phyloP scores from a whole-genome alignment of 2,797 vertebrate species.

The Macrochelys suwanniensis region DNA sequence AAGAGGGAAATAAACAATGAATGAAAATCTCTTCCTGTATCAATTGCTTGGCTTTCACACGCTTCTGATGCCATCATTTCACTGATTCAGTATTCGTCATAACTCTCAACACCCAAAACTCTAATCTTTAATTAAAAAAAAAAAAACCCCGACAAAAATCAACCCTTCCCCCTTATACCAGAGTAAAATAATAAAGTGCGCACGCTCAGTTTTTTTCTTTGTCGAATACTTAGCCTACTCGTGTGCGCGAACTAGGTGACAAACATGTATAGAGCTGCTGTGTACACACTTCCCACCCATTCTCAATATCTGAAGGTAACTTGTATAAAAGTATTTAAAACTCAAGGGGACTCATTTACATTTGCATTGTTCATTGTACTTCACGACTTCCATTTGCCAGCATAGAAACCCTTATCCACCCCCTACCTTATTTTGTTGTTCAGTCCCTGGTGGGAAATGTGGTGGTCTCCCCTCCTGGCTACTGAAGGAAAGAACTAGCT shows the following conservation, averaged over 20 bases:
- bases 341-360: neutral
- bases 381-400: neutral
- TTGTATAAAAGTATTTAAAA: neutral
- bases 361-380: neutral
- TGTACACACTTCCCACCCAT: neutral
- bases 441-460: neutral
- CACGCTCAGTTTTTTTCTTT: neutral
- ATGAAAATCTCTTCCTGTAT: neutral
- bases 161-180: neutral
- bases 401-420: neutral
- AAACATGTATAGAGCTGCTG: neutral
- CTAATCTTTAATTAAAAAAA: neutral
- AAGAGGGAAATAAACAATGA: neutral
- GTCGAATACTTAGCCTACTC: neutral
- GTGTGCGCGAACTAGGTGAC: neutral
- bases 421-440: neutral
- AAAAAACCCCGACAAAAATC: neutral
- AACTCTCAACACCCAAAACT: neutral
- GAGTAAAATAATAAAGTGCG: neutral
- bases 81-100: neutral
- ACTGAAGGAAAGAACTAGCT: neutral
- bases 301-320: neutral
- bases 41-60: neutral
- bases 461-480: neutral
- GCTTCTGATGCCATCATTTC: neutral